These are phyloP conservation scores for Esox niger DNA, from an alignment of 2,113 vertebrate species.

Conservation along the genomic window DNA sequence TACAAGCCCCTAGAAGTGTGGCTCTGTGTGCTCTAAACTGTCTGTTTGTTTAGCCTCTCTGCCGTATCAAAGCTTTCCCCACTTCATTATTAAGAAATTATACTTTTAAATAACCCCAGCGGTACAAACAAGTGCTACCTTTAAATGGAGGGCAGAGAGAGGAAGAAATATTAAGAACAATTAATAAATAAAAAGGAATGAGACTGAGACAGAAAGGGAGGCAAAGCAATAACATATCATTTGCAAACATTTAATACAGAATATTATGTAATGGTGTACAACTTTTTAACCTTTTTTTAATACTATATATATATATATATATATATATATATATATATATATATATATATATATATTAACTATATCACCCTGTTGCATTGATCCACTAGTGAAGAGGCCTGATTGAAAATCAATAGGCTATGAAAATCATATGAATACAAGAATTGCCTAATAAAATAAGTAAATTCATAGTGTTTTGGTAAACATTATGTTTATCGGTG, in stretches of 20 bases:
- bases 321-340: too few species aligned
- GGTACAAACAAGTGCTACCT: constrained; percentile 33
- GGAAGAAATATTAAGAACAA: constrained; percentile 19
- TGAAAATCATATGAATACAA: too few species aligned
- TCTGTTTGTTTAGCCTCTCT: constrained; percentile 29
- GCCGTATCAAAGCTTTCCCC: constrained; percentile 39
- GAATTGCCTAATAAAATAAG: too few species aligned
- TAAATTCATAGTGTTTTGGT: too few species aligned
- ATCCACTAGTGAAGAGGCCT: constrained; percentile 2
- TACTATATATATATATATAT: constrained; percentile 31
- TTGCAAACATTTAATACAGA: constrained; percentile 52
- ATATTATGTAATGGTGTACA: too few species aligned
- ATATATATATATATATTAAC: too few species aligned
- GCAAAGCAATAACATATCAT: constrained; percentile 36
- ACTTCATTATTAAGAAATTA: constrained; percentile 48
- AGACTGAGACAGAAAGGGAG: constrained; percentile 3
- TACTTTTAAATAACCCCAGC: constrained; percentile 48
- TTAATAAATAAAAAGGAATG: not conserved
- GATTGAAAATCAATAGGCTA: constrained; percentile 19
- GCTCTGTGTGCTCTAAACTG: constrained; percentile 18
- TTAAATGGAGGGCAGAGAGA: constrained; percentile 9
- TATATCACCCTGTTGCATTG: constrained; percentile 30
- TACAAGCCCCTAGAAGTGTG: not conserved
- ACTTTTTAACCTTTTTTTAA: too few species aligned
- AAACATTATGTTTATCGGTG: too few species aligned